phyloP scores from a whole-genome alignment of 1,140 invertebrate species.

The Ericerus pela region DNA sequence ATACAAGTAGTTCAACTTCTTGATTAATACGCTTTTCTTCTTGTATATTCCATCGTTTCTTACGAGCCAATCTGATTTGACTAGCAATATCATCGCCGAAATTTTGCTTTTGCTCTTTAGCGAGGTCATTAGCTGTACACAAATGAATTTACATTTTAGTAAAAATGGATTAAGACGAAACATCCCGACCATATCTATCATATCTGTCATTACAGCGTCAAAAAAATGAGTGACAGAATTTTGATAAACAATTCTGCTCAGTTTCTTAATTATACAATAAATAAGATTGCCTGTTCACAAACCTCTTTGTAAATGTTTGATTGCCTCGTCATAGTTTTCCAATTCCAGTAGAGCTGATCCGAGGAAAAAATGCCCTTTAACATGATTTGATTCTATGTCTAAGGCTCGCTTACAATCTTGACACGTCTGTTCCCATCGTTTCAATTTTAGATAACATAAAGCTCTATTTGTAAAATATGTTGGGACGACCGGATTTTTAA shows the following conservation, averaged over 20 bases:
- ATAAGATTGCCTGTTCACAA: slow-evolving; percentile 16
- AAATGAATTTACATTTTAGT: slow-evolving; percentile 16
- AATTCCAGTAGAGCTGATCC: slow-evolving; percentile 78
- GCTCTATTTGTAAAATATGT: slow-evolving; percentile 93
- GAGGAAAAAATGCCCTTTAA: slow-evolving; percentile 93
- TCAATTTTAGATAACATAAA: slow-evolving; percentile 78
- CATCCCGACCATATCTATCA: not conserved
- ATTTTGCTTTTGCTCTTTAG: slow-evolving; percentile 81
- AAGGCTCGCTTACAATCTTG: slow-evolving; percentile 76
- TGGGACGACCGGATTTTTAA: slow-evolving; percentile 82
- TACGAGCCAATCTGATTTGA: slow-evolving; percentile 71
- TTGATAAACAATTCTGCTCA: no score
- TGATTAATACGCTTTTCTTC: slow-evolving; percentile 88
- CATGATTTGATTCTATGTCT: slow-evolving; percentile 68
- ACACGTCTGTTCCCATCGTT: slow-evolving; percentile 75
- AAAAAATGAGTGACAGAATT: no score
- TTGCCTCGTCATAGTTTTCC: slow-evolving; percentile 80
- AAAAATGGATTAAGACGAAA: not conserved
- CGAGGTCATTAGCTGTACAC: slow-evolving; percentile 70
- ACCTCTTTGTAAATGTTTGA: slow-evolving; percentile 89
- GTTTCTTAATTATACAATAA: no score
- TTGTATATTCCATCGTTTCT: slow-evolving; percentile 77
- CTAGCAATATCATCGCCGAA: slow-evolving; percentile 96
- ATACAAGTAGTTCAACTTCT: slow-evolving; percentile 57
- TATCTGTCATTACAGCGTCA: not conserved